Evolutionary conservation across 2,888 invertebrate species (phyloP), one percentile per base, ranked within the genome.

Genomic region (Polyommatus iphigenia): DNA sequence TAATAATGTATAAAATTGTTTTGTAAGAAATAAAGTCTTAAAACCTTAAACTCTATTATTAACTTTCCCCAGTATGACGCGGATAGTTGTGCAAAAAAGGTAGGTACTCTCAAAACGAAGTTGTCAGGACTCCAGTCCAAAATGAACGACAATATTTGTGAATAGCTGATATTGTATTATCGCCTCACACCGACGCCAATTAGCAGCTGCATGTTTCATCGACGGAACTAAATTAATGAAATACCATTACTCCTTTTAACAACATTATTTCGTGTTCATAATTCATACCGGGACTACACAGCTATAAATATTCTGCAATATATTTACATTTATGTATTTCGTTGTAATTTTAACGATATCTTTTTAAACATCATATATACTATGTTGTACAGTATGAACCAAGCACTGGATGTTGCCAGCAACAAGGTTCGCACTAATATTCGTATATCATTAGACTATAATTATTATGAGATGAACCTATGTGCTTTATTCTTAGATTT

Each of bases 181-280:
- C 77, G 73, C 76, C 78, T 77, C 71, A 32, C 77, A 78, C 80
- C 78, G 79, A 79, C 78, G 80, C 80, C 81, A 78, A 79, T 81
- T 81, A 79, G 82, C 81, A 80, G 80, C 80, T 50, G 50, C 81
- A 82, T 80, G 80, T 82, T 81, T 81, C 79, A 80, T 78, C 82
- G 80, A 81, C 79, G 81, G 78, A 82, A 80, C 82, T 81, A 80
- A 81, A 83, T 83, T 81, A 83, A 82, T 82, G 82, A 78, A 81
- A 79, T 73, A 77, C 79, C 81, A 83, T 83, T 83, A 83, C 79
- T 81, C 81, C 81, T 80, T 82, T 83, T 82, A 81, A 83, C 81
- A 81, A 82, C 81, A 81, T 83, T 82, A 83, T 82, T 81, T 82
- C 79, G 81, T 77, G 73, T 78, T 80, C 79, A 80, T 80, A 79